Conservation (phyloP, 2,888 invertebrate genomes). For the Opisthograptis luteolata region DNA sequence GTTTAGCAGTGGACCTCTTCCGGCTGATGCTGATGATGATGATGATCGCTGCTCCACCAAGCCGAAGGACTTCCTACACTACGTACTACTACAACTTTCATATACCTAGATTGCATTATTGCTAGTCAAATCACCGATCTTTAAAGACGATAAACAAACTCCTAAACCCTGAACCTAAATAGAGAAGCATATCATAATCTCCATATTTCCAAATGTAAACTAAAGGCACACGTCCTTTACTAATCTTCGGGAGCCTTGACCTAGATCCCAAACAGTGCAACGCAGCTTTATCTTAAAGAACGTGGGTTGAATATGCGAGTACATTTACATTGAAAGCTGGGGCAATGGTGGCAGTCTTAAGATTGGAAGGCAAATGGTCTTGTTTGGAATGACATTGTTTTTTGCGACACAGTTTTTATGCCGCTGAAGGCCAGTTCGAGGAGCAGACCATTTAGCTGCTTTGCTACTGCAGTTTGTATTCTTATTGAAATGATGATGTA, state of each 20-base stretch:
- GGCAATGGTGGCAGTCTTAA: not conserved
- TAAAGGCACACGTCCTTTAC: slow-evolving; percentile 23
- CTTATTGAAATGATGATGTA: no score
- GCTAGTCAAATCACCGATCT: no score
- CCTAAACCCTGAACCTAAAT: not conserved
- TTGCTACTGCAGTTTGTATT: no score
- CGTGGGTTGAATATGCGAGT: slow-evolving; percentile 25
- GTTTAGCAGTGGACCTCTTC: no score
- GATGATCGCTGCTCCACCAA: no score
- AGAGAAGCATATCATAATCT: slow-evolving; percentile 5
- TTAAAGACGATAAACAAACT: not conserved
- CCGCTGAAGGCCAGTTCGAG: no score
- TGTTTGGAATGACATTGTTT: slow-evolving; percentile 7
- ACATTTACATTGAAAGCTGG: slow-evolving; percentile 18
- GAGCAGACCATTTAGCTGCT: no score
- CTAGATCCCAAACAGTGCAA: slow-evolving; percentile 29
- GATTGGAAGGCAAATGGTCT: slow-evolving; percentile 3
- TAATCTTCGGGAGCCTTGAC: slow-evolving; percentile 33
- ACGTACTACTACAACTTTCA: no score
- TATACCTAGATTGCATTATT: no score
- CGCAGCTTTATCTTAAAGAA: slow-evolving; percentile 27
- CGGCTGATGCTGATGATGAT: no score
- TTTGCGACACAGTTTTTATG: no score
- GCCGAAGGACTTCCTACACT: no score
- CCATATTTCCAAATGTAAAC: slow-evolving; percentile 11